Evolutionary conservation across 2,797 vertebrate species (phyloP), one percentile per base, ranked within the genome.

Genomic region (Myotis findleyi): DNA sequence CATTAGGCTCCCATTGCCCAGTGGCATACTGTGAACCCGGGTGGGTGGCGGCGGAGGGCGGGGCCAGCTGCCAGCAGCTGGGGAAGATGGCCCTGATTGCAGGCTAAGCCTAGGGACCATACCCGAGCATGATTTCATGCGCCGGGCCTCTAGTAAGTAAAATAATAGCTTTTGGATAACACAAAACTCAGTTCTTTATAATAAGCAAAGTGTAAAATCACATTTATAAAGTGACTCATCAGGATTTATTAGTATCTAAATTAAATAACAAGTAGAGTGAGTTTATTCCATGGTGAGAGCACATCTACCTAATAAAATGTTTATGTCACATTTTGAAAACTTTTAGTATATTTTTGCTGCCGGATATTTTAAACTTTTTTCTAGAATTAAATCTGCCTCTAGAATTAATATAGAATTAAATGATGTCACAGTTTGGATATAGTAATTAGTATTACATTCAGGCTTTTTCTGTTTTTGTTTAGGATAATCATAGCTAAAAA

Each of bases 381-480:
- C 59, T 90, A 69, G 57, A 81, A 69, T 25, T 72, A n/a, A 57
- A n/a, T 72, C 62, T 64, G 62, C 30, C 62, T 64, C 13, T n/a
- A 64, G 62, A 66, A n/a, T 64, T 17, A 64, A 64, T n/a, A 53
- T 59, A 47, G n/a, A 79, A 71, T 57, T 36, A 92, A 96, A 92
- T 96, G 49, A 97, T 98, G 95, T 98, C 92, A 91, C 90, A 89
- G 51, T 95, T 92, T 97, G 94, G 95, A 96, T 83, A 71, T 59
- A 96, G 51, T 91, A 97, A 90, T 86, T 96, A 96, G 91, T 97
- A 91, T 98, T 98, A 80, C 87, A 49, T 41, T 14, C 79, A 90
- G 96, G 0, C 13, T 41, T 85, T 98, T 97, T 94, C 97, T 97
- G 91, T 87, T 98, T 93, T 98, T 98, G 97, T 97, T 98, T 95